Evolutionary conservation across 2,797 vertebrate species (phyloP).

Genomic region (Hippoglossus hippoglossus): DNA sequence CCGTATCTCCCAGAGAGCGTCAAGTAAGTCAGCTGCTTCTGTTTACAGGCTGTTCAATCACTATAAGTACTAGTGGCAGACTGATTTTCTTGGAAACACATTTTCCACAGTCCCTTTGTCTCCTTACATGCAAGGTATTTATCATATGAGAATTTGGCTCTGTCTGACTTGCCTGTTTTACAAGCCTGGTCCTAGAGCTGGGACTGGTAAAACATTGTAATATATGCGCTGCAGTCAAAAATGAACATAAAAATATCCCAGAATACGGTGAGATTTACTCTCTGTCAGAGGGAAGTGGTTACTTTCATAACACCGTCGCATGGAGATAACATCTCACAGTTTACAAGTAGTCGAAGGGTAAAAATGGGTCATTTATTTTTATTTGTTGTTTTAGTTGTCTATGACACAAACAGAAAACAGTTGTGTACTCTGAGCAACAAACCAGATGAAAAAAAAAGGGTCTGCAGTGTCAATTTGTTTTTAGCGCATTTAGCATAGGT

Average conservation of each 20-base stretch:
- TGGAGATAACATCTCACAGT: constrained; percentile 53
- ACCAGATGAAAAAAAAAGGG: constrained; percentile 17
- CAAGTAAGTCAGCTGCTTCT: constrained; percentile 70
- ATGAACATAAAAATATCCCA: constrained; percentile 64
- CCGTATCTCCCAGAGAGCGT: constrained; percentile 72
- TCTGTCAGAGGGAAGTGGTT: constrained; percentile 65
- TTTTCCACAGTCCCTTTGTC: constrained; percentile 62
- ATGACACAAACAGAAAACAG: constrained; percentile 28
- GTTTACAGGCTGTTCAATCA: constrained; percentile 78
- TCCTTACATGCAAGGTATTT: constrained; percentile 69
- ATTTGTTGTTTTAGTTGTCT: constrained; percentile 46
- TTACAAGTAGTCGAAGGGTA: constrained; percentile 39
- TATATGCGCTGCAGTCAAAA: constrained; percentile 69
- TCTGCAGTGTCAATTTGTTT: constrained; percentile 31
- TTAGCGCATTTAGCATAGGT: constrained; percentile 35
- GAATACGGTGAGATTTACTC: constrained; percentile 65
- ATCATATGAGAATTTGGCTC: constrained; percentile 75
- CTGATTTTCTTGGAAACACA: constrained; percentile 74
- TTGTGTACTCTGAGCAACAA: constrained; percentile 20
- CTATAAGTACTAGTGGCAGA: constrained; percentile 72
- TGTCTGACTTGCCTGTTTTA: constrained; percentile 67
- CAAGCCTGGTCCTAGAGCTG: constrained; percentile 57
- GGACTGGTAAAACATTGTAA: constrained; percentile 64
- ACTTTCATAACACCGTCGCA: constrained; percentile 53
- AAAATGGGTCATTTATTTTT: constrained; percentile 65